Conservation (phyloP, 2,888 invertebrate genomes). For the Pristionchus mayeri region DNA sequence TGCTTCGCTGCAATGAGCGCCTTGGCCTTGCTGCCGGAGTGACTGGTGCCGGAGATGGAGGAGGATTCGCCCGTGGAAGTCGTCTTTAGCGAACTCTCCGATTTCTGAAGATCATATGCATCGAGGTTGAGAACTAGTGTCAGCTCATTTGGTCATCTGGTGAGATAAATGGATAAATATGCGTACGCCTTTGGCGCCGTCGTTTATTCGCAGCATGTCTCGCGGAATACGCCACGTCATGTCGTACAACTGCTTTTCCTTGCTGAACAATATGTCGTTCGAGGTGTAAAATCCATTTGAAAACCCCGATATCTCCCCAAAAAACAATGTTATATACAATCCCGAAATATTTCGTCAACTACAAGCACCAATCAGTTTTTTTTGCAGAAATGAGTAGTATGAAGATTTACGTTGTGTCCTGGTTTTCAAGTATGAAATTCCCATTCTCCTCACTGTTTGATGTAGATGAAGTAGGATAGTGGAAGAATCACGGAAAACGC, state of each 20-base stretch:
- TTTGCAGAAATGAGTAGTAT: no score
- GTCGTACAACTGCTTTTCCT: slow-evolving; percentile 72
- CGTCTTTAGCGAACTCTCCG: slow-evolving; percentile 70
- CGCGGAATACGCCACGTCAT: slow-evolving; percentile 75
- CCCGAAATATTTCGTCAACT: no score
- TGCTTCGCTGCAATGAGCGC: slow-evolving; percentile 70
- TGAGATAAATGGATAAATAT: no score
- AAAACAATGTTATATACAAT: no score
- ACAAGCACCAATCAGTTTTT: no score
- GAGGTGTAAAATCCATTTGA: no score
- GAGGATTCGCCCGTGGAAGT: slow-evolving; percentile 62
- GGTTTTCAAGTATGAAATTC: no score
- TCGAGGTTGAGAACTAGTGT: no score
- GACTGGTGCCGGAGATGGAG: slow-evolving; percentile 68
- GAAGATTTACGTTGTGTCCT: no score
- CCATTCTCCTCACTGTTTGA: slow-evolving; percentile 68
- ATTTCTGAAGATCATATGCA: slow-evolving; percentile 48
- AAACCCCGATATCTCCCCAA: no score
- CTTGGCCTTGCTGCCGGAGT: slow-evolving; percentile 65
- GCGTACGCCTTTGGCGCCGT: slow-evolving; percentile 21
- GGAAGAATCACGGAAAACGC: slow-evolving; percentile 65
- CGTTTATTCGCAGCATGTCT: slow-evolving; percentile 59
- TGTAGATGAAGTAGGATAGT: slow-evolving; percentile 70
- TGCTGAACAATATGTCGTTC: slow-evolving; percentile 64
- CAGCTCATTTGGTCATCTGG: neutral